phyloP scores from a whole-genome alignment of 1,140 invertebrate species.

The Brachionus angularis region DNA sequence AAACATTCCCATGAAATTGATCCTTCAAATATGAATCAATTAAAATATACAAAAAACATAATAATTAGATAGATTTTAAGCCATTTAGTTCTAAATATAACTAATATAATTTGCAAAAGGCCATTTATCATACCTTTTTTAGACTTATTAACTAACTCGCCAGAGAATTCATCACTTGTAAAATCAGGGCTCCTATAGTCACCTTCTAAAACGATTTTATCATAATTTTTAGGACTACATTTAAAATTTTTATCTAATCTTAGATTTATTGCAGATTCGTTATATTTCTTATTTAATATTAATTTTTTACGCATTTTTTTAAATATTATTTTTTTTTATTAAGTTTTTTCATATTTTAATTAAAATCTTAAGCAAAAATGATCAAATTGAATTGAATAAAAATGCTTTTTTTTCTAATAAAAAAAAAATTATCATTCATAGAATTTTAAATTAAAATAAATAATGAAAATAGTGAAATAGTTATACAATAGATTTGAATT shows the following conservation, averaged over 20 bases:
- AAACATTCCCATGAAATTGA: conserved; percentile 32
- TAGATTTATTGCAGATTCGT: background rate
- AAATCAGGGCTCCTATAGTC: background rate
- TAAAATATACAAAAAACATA: too few species aligned
- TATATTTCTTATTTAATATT: background rate
- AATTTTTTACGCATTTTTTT: background rate
- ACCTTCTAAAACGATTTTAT: background rate
- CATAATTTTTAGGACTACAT: background rate
- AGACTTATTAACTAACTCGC: background rate
- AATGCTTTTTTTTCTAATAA: background rate
- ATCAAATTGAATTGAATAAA: background rate
- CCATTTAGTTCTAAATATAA: too few species aligned
- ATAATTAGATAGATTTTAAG: too few species aligned
- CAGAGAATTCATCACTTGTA: background rate
- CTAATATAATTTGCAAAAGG: too few species aligned
- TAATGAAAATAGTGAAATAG: too few species aligned
- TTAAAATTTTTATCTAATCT: background rate
- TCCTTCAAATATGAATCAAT: conserved; percentile 25
- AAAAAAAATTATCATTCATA: too few species aligned
- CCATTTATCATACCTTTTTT: conserved; percentile 1
- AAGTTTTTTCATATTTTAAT: background rate
- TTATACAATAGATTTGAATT: too few species aligned
- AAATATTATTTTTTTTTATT: background rate
- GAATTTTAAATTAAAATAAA: too few species aligned
- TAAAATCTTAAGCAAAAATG: background rate